Evolutionary conservation across 1,140 invertebrate genomes (phyloP).

Genomic region (Trichomalopsis sarcophagae): DNA sequence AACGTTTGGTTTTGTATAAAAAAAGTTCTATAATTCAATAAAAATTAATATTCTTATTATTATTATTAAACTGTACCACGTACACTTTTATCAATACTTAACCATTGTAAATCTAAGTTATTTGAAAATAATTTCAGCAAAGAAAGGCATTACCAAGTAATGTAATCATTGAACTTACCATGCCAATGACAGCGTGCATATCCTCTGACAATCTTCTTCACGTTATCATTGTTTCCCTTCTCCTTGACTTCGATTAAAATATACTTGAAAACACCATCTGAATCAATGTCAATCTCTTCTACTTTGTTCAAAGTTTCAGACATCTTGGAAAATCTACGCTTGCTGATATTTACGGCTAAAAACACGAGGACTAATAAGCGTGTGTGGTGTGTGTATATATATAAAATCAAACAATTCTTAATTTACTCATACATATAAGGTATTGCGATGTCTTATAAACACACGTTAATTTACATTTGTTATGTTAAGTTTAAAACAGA

Average conservation of each 20-base stretch:
- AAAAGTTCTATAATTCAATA: background rate
- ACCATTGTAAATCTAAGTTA: slow-evolving; percentile 37
- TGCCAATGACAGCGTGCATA: slow-evolving; percentile 83
- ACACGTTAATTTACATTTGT: too few relatives aligned
- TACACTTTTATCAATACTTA: slow-evolving; percentile 13
- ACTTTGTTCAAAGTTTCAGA: slow-evolving; percentile 74
- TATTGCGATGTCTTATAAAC: too few relatives aligned
- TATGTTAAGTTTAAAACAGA: background rate
- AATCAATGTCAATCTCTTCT: slow-evolving; percentile 88
- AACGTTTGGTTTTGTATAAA: background rate
- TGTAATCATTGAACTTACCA: slow-evolving; percentile 72
- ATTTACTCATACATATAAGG: background rate
- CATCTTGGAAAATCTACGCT: slow-evolving; percentile 56
- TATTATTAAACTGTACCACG: background rate
- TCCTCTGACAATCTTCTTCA: slow-evolving; percentile 85
- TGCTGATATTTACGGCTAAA: slow-evolving; percentile 14
- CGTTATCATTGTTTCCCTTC: slow-evolving; percentile 67
- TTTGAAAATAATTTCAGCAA: background rate
- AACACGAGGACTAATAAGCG: background rate
- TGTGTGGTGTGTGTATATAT: background rate
- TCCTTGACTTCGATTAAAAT: slow-evolving; percentile 85
- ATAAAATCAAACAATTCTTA: background rate
- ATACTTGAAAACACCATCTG: slow-evolving; percentile 89
- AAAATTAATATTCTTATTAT: background rate
- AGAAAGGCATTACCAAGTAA: background rate